Evolutionary conservation across 2,888 invertebrate genomes (phyloP).

Genomic region (Cyclophora punctaria): DNA sequence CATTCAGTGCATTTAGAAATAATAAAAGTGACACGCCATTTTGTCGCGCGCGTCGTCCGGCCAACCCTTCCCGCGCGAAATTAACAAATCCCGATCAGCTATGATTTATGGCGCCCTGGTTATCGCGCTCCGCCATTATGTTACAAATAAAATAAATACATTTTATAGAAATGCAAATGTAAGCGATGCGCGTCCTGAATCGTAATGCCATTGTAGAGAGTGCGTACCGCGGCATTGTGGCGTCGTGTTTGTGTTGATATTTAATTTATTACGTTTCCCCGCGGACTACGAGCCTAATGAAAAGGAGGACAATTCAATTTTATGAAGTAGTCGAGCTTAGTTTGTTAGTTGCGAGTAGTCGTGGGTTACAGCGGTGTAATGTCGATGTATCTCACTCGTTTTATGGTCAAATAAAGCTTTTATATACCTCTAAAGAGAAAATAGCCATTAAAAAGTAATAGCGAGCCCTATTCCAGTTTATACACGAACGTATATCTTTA

Average conservation of each 20-base stretch:
- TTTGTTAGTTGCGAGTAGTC: background rate
- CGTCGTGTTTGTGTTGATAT: slow-evolving; percentile 11
- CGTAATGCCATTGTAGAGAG: slow-evolving; percentile 13
- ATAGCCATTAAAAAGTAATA: too few relatives aligned
- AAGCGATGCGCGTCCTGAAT: slow-evolving; percentile 17
- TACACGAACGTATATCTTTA: too few relatives aligned
- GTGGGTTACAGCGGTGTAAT: background rate
- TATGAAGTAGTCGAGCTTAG: too few relatives aligned
- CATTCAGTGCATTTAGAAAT: slow-evolving; percentile 41
- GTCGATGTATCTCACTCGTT: too few relatives aligned
- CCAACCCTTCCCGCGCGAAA: slow-evolving; percentile 25
- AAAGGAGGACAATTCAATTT: too few relatives aligned
- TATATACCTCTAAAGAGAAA: background rate
- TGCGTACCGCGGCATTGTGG: slow-evolving; percentile 15
- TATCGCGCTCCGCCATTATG: slow-evolving; percentile 40
- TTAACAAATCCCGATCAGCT: slow-evolving; percentile 64
- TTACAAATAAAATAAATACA: slow-evolving; percentile 21
- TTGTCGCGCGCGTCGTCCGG: slow-evolving; percentile 4
- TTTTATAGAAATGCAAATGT: slow-evolving; percentile 22
- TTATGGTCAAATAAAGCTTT: slow-evolving; percentile 7
- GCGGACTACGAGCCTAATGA: too few relatives aligned
- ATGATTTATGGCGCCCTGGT: slow-evolving; percentile 58
- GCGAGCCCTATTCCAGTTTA: too few relatives aligned
- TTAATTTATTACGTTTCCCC: slow-evolving; percentile 3
- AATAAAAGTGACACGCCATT: slow-evolving; percentile 24